phyloP scores from a whole-genome alignment of 2,797 vertebrate genomes.

The Propithecus deckenii region DNA sequence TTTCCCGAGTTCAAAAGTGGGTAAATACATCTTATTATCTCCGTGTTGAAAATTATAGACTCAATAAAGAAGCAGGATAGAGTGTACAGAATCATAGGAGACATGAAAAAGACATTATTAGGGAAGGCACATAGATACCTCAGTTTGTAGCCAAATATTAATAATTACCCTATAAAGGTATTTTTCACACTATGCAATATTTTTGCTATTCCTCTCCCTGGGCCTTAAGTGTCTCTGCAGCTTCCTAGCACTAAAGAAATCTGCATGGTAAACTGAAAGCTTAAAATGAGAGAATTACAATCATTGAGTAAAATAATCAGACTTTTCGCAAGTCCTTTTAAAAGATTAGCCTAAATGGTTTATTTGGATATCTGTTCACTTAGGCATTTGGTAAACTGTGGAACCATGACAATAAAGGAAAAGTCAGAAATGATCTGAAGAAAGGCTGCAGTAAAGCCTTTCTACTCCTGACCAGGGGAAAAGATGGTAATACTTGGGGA shows the following conservation, averaged over 20 bases:
- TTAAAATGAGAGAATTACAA: constrained; percentile 15
- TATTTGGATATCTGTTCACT: neutral
- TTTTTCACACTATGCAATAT: neutral
- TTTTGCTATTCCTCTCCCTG: neutral
- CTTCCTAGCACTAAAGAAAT: neutral
- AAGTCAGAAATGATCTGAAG: neutral
- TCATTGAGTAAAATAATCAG: neutral
- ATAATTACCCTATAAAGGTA: neutral
- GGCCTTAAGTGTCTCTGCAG: neutral
- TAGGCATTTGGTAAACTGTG: neutral
- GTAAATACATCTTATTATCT: neutral
- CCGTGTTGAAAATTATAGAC: neutral
- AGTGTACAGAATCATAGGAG: neutral
- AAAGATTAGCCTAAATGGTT: constrained; percentile 1
- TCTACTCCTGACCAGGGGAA: neutral
- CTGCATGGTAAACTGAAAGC: neutral
- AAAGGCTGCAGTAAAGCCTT: neutral
- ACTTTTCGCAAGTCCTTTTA: constrained; percentile 1
- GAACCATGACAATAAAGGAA: neutral
- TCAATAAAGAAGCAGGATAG: neutral
- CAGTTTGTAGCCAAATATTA: neutral
- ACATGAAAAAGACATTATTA: neutral
- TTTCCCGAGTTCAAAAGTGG: neutral
- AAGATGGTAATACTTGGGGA: neutral
- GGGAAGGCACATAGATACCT: neutral